These are phyloP conservation scores for Araneus ventricosus DNA, from an alignment of 1,140 invertebrate genomes.

Conservation along the genomic window DNA sequence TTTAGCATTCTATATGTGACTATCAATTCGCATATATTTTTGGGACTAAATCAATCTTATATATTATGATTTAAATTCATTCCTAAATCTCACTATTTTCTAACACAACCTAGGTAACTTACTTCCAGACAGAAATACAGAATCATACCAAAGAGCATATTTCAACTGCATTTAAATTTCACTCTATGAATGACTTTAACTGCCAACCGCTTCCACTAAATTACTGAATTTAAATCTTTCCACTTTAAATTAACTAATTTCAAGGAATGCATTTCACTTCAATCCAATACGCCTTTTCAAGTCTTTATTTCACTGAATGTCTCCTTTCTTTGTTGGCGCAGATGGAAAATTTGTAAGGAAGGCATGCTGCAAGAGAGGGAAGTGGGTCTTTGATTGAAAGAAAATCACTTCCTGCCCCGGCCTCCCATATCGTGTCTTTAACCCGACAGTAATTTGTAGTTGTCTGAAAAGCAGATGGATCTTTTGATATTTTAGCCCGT, in stretches of 20 bases:
- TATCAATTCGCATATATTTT: too few relatives aligned
- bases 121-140: too few relatives aligned
- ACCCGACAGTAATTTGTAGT: conserved; percentile 50
- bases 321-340: background rate
- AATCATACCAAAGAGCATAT: too few relatives aligned
- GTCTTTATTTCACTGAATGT: background rate
- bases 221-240: background rate
- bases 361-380: background rate
- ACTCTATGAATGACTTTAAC: too few relatives aligned
- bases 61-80: too few relatives aligned
- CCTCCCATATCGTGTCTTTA: conserved; percentile 40
- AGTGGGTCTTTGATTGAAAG: conserved; percentile 11
- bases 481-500: conserved; percentile 41
- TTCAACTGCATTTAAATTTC: too few relatives aligned
- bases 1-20: too few relatives aligned
- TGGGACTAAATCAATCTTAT: too few relatives aligned
- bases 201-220: background rate
- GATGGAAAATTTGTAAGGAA: background rate
- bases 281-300: background rate
- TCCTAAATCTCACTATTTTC: too few relatives aligned
- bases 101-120: too few relatives aligned
- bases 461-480: conserved; percentile 43
- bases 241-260: background rate
- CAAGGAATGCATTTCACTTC: background rate
- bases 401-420: conserved; percentile 11